Evolutionary conservation across 2,113 vertebrate species (phyloP).

Genomic region (Orycteropus afer): DNA sequence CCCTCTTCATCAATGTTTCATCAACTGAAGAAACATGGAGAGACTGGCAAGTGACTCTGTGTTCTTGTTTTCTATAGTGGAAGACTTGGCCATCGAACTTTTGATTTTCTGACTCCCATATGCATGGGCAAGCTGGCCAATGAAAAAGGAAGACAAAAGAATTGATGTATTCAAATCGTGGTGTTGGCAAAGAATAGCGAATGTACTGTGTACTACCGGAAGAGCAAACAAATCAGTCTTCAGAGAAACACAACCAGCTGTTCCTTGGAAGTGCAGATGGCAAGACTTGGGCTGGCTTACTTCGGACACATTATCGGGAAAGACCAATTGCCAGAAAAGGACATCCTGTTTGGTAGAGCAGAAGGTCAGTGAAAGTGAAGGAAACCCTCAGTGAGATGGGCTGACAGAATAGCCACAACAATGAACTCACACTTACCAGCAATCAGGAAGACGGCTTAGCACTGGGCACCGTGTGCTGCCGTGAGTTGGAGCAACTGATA

Average conservation of each 20-base stretch:
- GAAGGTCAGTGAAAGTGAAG: no score
- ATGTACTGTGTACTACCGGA: neutral
- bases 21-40: slow-evolving; percentile 48
- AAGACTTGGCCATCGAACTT: neutral
- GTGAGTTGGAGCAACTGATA: no score
- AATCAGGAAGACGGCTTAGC: no score
- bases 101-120: neutral
- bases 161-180: neutral
- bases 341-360: neutral
- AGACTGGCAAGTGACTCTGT: neutral
- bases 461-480: no score
- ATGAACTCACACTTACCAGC: no score
- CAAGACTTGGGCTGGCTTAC: neutral
- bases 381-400: no score
- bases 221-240: neutral
- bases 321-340: neutral
- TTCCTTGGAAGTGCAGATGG: neutral
- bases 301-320: neutral
- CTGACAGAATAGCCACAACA: no score
- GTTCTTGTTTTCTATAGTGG: neutral
- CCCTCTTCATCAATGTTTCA: slow-evolving; percentile 15
- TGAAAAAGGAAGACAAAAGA: neutral
- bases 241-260: neutral
- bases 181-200: neutral
- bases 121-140: neutral